A percentile compares a stretch with the other conserved stretches of the same genome.
phyloP scores from a whole-genome alignment of 35 echinoderm and acorn worm genomes.

The Heliocidaris erythrogramma region DNA sequence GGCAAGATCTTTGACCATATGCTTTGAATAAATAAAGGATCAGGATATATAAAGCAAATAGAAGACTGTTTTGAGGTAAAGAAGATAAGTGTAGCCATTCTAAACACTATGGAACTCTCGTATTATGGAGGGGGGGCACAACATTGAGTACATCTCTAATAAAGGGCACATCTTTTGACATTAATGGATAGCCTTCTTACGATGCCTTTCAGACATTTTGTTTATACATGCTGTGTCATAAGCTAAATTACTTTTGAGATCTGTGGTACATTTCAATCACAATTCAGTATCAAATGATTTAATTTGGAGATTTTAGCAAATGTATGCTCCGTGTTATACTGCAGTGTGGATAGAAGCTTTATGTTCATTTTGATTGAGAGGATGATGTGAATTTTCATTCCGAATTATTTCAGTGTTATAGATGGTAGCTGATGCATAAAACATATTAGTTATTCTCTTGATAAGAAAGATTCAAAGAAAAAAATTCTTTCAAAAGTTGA shows the following conservation, averaged over 20 bases:
- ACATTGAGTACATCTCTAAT: neutral
- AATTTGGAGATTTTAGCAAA: too few species aligned
- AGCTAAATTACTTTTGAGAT: too few species aligned
- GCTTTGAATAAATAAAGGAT: neutral
- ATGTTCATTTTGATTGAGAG: neutral
- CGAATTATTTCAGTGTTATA: neutral
- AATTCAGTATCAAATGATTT: too few species aligned
- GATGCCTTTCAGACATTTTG: neutral
- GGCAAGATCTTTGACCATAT: neutral
- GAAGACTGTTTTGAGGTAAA: neutral
- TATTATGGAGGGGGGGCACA: neutral
- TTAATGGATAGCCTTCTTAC: neutral
- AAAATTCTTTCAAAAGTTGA: neutral
- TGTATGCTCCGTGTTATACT: too few species aligned
- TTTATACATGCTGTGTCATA: neutral
- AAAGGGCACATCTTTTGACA: too few species aligned
- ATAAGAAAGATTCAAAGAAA: neutral
- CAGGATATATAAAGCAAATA: slow-evolving; percentile 3
- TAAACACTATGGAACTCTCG: neutral
- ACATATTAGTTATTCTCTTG: neutral
- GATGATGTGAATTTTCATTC: neutral
- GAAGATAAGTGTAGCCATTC: neutral
- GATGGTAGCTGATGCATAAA: neutral
- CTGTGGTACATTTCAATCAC: too few species aligned
- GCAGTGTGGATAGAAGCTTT: too few species aligned